Conservation (phyloP, 2,888 invertebrate genomes). For the Patella depressa region DNA sequence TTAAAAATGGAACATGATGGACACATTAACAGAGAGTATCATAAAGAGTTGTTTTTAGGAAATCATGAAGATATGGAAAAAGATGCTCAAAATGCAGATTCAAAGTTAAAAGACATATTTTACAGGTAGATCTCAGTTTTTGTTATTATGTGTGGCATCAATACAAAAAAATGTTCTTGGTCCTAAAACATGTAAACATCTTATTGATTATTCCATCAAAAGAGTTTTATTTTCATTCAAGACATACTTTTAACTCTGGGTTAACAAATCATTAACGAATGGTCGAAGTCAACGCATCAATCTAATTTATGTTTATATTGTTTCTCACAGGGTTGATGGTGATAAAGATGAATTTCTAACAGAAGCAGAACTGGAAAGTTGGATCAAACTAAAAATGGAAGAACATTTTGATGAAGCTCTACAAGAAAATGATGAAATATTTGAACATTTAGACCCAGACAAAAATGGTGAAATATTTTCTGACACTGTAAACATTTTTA, state of each 20-base stretch:
- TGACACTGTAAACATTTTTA: too few species aligned
- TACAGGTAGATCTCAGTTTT: constrained; percentile 39
- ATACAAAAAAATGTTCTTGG: too few species aligned
- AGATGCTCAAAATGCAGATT: constrained; percentile 51
- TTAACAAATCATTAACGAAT: background rate
- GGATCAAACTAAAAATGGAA: constrained; percentile 68
- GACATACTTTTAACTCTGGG: too few species aligned
- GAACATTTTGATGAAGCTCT: constrained; percentile 71
- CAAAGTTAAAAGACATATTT: constrained; percentile 68
- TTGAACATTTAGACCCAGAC: constrained; percentile 67
- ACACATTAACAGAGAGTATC: constrained; percentile 72
- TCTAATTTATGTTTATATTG: constrained; percentile 1
- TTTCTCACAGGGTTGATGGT: constrained; percentile 66
- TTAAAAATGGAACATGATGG: constrained; percentile 73
- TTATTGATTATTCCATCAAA: too few species aligned
- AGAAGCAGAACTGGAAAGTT: constrained; percentile 65
- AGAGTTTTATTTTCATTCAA: too few species aligned
- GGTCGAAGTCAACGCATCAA: too few species aligned
- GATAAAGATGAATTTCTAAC: constrained; percentile 65
- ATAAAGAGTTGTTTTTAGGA: constrained; percentile 72
- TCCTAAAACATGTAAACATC: too few species aligned
- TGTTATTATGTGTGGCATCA: too few species aligned
- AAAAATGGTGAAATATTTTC: constrained; percentile 56
- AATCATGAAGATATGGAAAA: constrained; percentile 67
- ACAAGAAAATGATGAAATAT: constrained; percentile 67